Base-by-base conservation (phyloP, 1,140 invertebrate genomes). In the Parasteatoda tepidariorum region DNA sequence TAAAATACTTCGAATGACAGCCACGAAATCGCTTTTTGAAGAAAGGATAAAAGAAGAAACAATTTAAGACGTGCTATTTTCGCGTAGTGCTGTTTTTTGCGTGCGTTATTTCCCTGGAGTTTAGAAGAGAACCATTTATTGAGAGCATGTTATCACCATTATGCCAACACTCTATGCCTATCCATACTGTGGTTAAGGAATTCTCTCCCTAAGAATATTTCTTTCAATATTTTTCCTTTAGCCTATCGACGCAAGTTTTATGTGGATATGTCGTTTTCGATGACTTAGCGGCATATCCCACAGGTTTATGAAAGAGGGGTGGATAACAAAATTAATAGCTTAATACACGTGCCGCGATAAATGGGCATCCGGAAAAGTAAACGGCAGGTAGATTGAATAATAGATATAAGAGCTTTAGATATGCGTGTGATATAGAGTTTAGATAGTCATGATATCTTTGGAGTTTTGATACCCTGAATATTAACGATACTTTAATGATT, bases 11-110 rank as follows among this genome's bases (percentile, higher is more conserved):
- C 54, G 26, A 54, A 78, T 66, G 59, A 66, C 74, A 64, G 61
- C 61, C 31, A 38, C 15, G 74, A 48, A 66, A 78, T 78, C 59
- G 74, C 74, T 78, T 78, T 78, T 78, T 78, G 62, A 64, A 78
- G 61, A 48, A 66, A 66, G 61, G 33, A 78, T 78, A 78, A 75
- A 75, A 75, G 74, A 78, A 78, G 74, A 78, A 78, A 78, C 59
- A 78, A 78, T 66, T 78, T 64, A 66, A 66, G 74, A 66, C 74
- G 74, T 55, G 59, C 59, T 78, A 78, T 78, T 66, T 61, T 64
- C 24, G 61, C 61, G 48, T 71, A 15, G 57, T 34, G 71, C 61
- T 66, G 41, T 33, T 66, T 78, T 78, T 78, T 78, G 33, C n/a
- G 15, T 7, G 33, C 33, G 30, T 33, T 78, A 66, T 66, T 78